Evolutionary conservation across 1,140 invertebrate species (phyloP), one percentile per base, ranked within the genome.

Genomic region (Papilio polyxenes): DNA sequence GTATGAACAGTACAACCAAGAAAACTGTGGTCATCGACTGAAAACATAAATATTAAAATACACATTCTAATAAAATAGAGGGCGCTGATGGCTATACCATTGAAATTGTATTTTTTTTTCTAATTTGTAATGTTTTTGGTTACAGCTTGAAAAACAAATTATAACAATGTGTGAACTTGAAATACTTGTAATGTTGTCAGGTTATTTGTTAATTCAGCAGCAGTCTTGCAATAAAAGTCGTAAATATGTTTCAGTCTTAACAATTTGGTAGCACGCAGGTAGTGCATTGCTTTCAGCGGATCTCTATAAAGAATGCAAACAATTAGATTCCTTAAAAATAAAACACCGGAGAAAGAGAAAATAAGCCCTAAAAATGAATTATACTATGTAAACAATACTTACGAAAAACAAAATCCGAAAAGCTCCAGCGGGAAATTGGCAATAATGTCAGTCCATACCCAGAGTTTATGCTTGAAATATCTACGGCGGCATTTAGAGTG

Each of bases 171-270:
- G 23, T 31, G 80, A 56, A 59, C 62, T 69, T 3, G 53, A 72
- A 56, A 53, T 85, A 94, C 92, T 89, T 95, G 93, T 40, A 94
- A 84, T 23, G 86, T 89, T 31, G 93, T 93, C 6, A 92, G 84
- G 80, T 94, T 94, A 80, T 92, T 92, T 15, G 93, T 93, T 5
- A 95, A 88, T 82, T 92, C 92, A 23, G 87, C 86, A 10, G 92
- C 88, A 8, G 91, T 92, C 56, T 85, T 88, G 17, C 86, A 85
- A 85, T 94, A 94, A 81, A 94, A 95, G 40, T 94, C 90, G 7
- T 92, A 56, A 13, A 95, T 82, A 86, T 95, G 93, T 83, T 92
- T 91, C 44, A 94, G 79, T 82, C 94, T 86, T 7, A 94, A 88
- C 65, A 95, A 74, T 80, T 92, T 95, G 81, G 92, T 90, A 4